These are phyloP conservation scores for Orchesella flavescens DNA, from an alignment of 2,888 invertebrate genomes.

Conservation along the genomic window DNA sequence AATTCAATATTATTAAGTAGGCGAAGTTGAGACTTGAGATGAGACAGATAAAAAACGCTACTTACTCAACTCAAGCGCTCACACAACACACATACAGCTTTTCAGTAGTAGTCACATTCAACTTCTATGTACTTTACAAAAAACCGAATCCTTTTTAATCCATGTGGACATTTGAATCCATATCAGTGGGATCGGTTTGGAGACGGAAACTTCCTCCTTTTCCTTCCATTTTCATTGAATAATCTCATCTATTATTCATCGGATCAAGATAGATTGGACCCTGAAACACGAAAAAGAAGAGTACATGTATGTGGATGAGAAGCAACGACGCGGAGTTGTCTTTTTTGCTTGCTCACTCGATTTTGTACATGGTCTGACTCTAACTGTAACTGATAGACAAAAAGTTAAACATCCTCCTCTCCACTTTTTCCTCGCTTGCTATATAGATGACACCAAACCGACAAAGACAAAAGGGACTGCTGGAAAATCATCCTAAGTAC, in stretches of 20 bases:
- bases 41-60: conserved; percentile 39
- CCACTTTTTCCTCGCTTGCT: conserved; percentile 6
- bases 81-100: no score
- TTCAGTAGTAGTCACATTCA: background rate
- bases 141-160: background rate
- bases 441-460: conserved; percentile 35
- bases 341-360: background rate
- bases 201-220: background rate
- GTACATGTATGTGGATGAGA: background rate
- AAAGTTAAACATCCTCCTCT: no score
- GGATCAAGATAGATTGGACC: conserved; percentile 53
- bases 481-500: conserved; percentile 39
- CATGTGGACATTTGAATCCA: conserved; percentile 18
- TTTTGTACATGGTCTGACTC: background rate
- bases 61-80: conserved; percentile 19
- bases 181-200: conserved; percentile 19
- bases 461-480: conserved; percentile 53
- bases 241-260: conserved; percentile 67
- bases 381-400: no score
- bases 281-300: conserved; percentile 36
- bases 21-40: background rate
- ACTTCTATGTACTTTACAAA: background rate
- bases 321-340: conserved; percentile 4
- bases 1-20: conserved; percentile 45
- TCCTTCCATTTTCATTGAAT: conserved; percentile 55